phyloP scores from a whole-genome alignment of 2,797 vertebrate species.

The Sebastes vulpes region DNA sequence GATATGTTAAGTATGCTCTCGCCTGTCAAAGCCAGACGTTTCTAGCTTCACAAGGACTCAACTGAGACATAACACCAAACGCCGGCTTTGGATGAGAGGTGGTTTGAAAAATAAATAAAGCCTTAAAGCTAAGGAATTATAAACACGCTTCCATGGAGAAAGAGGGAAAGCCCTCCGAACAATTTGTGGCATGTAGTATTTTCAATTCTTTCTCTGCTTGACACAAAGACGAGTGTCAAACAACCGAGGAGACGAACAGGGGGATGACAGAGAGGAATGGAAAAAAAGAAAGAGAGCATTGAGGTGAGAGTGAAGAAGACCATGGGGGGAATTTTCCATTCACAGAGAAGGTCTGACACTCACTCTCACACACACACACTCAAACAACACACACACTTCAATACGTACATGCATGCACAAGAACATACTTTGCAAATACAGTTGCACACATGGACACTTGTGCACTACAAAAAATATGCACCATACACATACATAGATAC shows the following conservation, averaged over 20 bases:
- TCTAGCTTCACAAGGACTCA: slow-evolving; percentile 55
- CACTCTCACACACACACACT: slow-evolving; percentile 32
- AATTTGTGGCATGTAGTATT: slow-evolving; percentile 83
- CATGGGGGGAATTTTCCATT: slow-evolving; percentile 89
- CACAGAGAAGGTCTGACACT: slow-evolving; percentile 56
- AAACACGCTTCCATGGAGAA: slow-evolving; percentile 74
- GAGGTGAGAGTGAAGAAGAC: slow-evolving; percentile 81
- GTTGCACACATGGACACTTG: background rate
- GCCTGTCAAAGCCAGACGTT: slow-evolving; percentile 61
- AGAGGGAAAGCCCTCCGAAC: slow-evolving; percentile 66
- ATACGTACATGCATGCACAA: background rate
- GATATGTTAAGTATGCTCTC: slow-evolving; percentile 59
- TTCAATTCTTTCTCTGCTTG: slow-evolving; percentile 84
- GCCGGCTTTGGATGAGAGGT: slow-evolving; percentile 61
- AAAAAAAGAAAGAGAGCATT: slow-evolving; percentile 60
- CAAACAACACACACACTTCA: slow-evolving; percentile 34
- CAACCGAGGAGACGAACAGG: slow-evolving; percentile 76
- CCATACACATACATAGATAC: background rate
- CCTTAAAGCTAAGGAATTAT: slow-evolving; percentile 78
- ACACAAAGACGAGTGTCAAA: slow-evolving; percentile 93
- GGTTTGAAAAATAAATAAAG: slow-evolving; percentile 83
- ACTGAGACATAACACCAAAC: slow-evolving; percentile 80
- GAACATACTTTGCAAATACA: background rate
- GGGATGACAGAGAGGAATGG: slow-evolving; percentile 75
- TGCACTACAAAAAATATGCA: too few relatives aligned